Conservation (phyloP, 2,113 vertebrate genomes). For the Podarcis cretensis region DNA sequence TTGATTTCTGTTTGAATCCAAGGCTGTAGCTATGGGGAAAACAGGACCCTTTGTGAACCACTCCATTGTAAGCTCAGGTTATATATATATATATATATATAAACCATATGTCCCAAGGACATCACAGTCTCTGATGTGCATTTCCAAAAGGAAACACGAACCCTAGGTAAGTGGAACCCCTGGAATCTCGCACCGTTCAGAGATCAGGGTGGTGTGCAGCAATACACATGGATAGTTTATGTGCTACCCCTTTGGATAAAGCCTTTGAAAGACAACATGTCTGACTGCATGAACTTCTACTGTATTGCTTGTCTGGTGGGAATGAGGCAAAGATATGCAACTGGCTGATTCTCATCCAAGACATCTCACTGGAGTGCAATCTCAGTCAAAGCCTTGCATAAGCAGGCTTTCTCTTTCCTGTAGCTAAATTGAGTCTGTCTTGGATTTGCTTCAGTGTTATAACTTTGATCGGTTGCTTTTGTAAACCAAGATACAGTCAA, state of each 20-base stretch:
- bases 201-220: too few relatives aligned
- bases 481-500: slow-evolving; percentile 7
- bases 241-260: slow-evolving; percentile 46
- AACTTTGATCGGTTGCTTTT: slow-evolving; percentile 10
- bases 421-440: slow-evolving; percentile 33
- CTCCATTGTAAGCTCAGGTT: too few relatives aligned
- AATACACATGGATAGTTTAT: slow-evolving; percentile 52
- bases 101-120: too few relatives aligned
- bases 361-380: slow-evolving; percentile 38
- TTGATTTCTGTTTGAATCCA: too few relatives aligned
- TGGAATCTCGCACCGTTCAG: too few relatives aligned
- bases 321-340: slow-evolving; percentile 30
- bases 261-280: slow-evolving; percentile 45
- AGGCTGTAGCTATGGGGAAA: too few relatives aligned
- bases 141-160: too few relatives aligned
- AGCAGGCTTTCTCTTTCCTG: slow-evolving; percentile 21
- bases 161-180: too few relatives aligned
- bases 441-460: slow-evolving; percentile 27
- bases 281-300: slow-evolving; percentile 47
- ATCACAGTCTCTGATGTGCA: too few relatives aligned
- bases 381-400: slow-evolving; percentile 40
- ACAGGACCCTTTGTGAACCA: too few relatives aligned
- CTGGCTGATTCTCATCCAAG: slow-evolving; percentile 44
- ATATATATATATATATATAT: too few relatives aligned
- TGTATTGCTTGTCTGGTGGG: slow-evolving; percentile 38